Evolutionary conservation across 2,113 vertebrate species (phyloP).

Genomic region (Tor tambroides): DNA sequence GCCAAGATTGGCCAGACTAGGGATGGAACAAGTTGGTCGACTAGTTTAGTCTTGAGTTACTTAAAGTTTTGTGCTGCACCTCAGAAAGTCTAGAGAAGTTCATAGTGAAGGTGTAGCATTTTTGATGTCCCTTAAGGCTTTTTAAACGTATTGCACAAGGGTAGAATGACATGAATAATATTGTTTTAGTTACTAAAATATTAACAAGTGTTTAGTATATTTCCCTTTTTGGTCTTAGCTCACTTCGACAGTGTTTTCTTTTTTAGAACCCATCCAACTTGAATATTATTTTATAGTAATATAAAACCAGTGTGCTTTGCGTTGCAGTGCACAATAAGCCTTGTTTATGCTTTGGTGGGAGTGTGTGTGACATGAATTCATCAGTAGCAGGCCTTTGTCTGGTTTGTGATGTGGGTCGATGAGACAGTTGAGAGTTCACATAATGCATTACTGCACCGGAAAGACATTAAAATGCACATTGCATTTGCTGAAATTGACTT

Average conservation of each 20-base stretch:
- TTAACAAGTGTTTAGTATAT: background rate
- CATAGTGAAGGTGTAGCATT: background rate
- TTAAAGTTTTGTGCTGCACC: background rate
- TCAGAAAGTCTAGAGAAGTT: background rate
- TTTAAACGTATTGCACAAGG: background rate
- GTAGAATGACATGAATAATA: background rate
- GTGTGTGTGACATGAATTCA: background rate
- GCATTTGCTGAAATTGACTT: background rate
- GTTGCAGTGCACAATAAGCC: background rate
- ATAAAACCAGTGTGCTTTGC: background rate
- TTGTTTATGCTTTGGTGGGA: background rate
- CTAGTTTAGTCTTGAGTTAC: background rate
- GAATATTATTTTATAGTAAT: background rate
- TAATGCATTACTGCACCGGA: background rate
- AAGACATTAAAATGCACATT: background rate
- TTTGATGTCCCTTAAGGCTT: background rate
- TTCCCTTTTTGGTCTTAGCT: background rate
- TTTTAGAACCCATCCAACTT: background rate
- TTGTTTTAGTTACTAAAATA: conserved; percentile 19
- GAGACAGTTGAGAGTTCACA: background rate
- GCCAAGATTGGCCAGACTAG: background rate
- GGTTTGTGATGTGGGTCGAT: conserved; percentile 11
- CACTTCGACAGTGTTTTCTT: background rate
- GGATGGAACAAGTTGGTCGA: background rate
- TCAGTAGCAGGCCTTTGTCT: background rate